Conservation (phyloP, 1,140 invertebrate species). For the Microplitis mediator region DNA sequence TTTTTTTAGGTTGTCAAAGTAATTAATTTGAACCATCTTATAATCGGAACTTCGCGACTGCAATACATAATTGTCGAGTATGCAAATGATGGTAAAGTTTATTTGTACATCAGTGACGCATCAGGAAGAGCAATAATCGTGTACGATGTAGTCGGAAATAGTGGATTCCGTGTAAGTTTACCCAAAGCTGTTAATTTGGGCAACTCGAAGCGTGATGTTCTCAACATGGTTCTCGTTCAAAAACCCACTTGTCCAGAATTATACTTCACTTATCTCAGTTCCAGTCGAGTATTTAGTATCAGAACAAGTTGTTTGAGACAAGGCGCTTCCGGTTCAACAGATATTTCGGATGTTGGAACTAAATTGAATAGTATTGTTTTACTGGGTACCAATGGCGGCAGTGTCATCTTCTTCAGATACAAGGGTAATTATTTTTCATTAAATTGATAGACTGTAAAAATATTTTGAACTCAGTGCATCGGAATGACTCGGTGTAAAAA, state of each 20-base stretch:
- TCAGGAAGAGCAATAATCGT: conserved; percentile 66
- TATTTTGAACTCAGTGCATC: too few relatives aligned
- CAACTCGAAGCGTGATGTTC: conserved; percentile 59
- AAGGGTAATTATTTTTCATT: conserved; percentile 34
- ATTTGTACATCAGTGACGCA: conserved; percentile 65
- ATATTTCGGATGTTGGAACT: conserved; percentile 62
- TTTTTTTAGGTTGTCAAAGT: conserved; percentile 61
- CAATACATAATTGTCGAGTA: conserved; percentile 71
- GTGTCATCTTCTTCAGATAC: conserved; percentile 64
- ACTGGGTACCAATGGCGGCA: conserved; percentile 67
- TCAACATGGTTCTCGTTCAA: conserved; percentile 64
- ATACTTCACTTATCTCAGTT: conserved; percentile 68
- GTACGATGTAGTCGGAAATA: conserved; percentile 61
- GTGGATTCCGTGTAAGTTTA: conserved; percentile 64
- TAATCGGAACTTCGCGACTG: conserved; percentile 63
- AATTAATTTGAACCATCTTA: conserved; percentile 65
- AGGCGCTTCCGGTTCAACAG: conserved; percentile 54
- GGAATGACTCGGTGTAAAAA: too few relatives aligned
- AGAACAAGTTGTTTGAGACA: conserved; percentile 59
- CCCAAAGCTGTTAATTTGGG: conserved; percentile 59
- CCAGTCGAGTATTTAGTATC: conserved; percentile 65
- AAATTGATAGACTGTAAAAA: too few relatives aligned
- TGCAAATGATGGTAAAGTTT: conserved; percentile 54
- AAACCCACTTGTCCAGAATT: conserved; percentile 61
- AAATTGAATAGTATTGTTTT: conserved; percentile 66